Percentiles rank a stretch among this genome's conserved stretches.
These are phyloP conservation scores for Cyanoramphus novaezelandiae DNA, from an alignment of 2,113 vertebrate genomes.

Conservation along the genomic window DNA sequence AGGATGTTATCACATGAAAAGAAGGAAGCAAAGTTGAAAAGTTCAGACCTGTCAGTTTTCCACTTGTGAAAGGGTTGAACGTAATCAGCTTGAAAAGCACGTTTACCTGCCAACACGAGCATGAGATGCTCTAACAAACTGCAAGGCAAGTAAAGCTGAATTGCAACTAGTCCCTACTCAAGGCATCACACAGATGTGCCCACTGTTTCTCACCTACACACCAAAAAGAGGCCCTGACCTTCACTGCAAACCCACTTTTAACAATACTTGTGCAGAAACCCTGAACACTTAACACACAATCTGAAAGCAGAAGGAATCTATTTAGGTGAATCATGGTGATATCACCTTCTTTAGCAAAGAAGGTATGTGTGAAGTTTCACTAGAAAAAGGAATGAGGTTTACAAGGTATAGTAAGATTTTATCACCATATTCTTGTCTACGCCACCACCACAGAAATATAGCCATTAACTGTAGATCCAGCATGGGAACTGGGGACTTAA, in stretches of 20 bases:
- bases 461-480: neutral
- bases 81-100: neutral
- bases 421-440: neutral
- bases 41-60: conserved; percentile 51
- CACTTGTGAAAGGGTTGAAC: neutral
- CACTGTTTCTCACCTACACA: neutral
- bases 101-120: neutral
- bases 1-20: conserved; percentile 27
- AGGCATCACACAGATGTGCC: neutral
- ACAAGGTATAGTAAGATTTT: neutral
- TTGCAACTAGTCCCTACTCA: neutral
- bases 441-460: neutral
- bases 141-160: neutral
- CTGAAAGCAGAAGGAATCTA: neutral
- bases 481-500: neutral
- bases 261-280: neutral
- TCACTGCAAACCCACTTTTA: neutral
- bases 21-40: conserved; percentile 54
- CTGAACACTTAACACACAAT: neutral
- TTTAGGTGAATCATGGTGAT: neutral
- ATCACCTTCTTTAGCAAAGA: neutral
- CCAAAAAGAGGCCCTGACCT: neutral
- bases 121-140: neutral
- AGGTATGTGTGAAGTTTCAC: neutral
- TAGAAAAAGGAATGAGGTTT: neutral